Evolutionary conservation across 2,113 vertebrate species (phyloP), one percentile per base, ranked within the genome.

Genomic region (Erythrocercus mccallii): DNA sequence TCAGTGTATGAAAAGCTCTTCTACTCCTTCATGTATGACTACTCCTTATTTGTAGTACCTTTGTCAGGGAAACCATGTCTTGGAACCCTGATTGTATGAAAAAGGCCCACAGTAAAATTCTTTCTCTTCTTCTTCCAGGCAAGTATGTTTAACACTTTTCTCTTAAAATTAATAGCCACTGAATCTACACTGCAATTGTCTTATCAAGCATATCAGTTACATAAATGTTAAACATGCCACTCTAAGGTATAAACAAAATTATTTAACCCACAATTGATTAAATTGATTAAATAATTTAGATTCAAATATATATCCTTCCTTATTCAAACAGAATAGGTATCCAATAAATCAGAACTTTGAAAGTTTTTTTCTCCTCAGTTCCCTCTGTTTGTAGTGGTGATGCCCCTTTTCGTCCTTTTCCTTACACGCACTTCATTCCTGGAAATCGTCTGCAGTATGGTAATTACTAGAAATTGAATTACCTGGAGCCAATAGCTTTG

Each of bases 11-110:
- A 68, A 94, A 94, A 91, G 27, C 61, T 86, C 27, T 54, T 61
- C 62, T 76, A 70, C 15, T 88, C 58, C 53, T 86, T 61, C 65
- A 66, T 31, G 20, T 30, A 48, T 76, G 21, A 30, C 6, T 88
- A 33, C 31, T 69, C 45, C 90, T 90, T 86, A 91, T 89, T 95
- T 96, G 79, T 73, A 90, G 24, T 23, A 48, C 58, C 61, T 92
- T 80, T 94, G 69, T 83, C 78, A 81, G 44, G 86, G 57, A 83
- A 92, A 91, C 78, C 68, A 86, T 25, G 45, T 77, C 71, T 79
- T 84, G 74, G 68, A 95, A 74, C 12, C 21, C 42, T 54, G 61
- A 76, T 6, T 84, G 44, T 20, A 83, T 62, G 25, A 88, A 92
- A 80, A 91, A 86, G 33, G 51, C 66, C 76, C 61, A 74, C 30